Evolutionary conservation across 2,113 vertebrate species (phyloP).

Genomic region (Macaca fascicularis): T2T-MFA8v1.1 NC_088385.1:28460001-28460500

Average conservation of each 20-base stretch:
- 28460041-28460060: background rate
- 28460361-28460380: background rate
- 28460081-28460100: constrained; percentile 28
- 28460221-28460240: background rate
- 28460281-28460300: background rate
- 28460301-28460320: constrained; percentile 1
- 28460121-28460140: background rate
- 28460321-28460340: background rate
- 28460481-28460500: too few species aligned
- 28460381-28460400: background rate
- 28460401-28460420: background rate
- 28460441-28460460: too few species aligned
- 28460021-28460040: constrained; percentile 14
- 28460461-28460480: too few species aligned
- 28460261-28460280: background rate
- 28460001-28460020: background rate
- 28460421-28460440: background rate
- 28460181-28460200: background rate
- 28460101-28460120: background rate
- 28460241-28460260: background rate
- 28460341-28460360: background rate
- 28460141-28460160: background rate
- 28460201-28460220: background rate
- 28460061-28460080: constrained; percentile 49
- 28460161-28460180: background rate